A percentile compares a stretch with the other conserved stretches of the same genome.
Conservation (phyloP, 37 sponge, comb jelly and placozoan species). For the Theonella swinhoei region DNA sequence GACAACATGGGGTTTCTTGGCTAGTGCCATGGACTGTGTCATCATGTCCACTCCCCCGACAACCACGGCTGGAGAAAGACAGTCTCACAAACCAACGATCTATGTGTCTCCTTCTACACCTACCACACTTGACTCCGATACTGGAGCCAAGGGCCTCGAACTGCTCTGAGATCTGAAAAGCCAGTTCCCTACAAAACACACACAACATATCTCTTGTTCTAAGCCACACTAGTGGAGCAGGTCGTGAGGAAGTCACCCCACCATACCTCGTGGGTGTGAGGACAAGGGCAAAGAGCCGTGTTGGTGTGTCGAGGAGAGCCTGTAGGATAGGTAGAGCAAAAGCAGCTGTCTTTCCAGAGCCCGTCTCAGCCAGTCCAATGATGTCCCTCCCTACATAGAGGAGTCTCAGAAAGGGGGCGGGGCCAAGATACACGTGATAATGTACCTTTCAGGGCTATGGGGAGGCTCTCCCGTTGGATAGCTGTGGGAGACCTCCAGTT, state of each 20-base stretch:
- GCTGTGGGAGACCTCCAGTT: conserved; percentile 91
- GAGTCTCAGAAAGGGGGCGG: not conserved
- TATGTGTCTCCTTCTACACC: not conserved
- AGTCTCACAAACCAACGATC: not conserved
- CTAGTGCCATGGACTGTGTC: conserved; percentile 91
- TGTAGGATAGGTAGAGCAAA: conserved; percentile 97
- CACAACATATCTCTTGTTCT: not conserved
- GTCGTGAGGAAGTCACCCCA: not conserved
- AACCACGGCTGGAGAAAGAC: conserved; percentile 65
- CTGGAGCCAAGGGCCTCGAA: conserved; percentile 89
- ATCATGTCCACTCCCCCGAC: conserved; percentile 98
- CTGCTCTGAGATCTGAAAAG: conserved; percentile 97
- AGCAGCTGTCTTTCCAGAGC: conserved; percentile 97
- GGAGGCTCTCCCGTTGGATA: conserved; percentile 92
- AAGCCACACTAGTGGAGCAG: not conserved
- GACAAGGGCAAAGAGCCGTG: conserved; percentile 92
- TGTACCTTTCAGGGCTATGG: conserved; percentile 86
- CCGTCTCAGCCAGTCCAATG: conserved; percentile 98
- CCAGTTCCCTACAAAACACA: conserved; percentile 80
- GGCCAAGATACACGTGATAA: not conserved
- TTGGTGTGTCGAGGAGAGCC: conserved; percentile 85
- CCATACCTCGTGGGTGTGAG: conserved; percentile 94
- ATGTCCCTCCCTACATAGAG: conserved; percentile 75
- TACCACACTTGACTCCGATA: conserved; percentile 94
- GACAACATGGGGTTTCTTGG: conserved; percentile 96